phyloP scores from a whole-genome alignment of 2,113 vertebrate species.

The Halcyon senegalensis region DNA sequence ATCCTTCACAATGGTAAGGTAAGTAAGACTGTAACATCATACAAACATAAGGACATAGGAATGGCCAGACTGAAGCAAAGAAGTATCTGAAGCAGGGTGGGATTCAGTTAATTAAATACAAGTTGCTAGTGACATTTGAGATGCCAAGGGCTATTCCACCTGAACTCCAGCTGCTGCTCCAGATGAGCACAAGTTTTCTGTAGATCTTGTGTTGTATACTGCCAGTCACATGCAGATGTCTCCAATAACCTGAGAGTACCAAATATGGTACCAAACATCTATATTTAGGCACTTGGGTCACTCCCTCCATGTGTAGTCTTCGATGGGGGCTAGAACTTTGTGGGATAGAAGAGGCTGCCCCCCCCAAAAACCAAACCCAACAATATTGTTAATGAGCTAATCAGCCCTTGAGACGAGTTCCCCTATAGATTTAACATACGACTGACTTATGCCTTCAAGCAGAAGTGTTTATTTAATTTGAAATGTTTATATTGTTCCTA shows the following conservation, averaged over 20 bases:
- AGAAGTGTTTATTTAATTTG: conserved; percentile 9
- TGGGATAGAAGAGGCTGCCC: not conserved
- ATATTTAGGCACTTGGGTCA: not conserved
- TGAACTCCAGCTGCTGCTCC: not conserved
- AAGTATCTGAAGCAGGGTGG: not conserved
- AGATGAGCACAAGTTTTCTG: not conserved
- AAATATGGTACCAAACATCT: not conserved
- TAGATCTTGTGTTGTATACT: not conserved
- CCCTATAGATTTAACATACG: not conserved
- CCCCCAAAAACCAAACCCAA: not conserved
- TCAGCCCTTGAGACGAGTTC: not conserved
- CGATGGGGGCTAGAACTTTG: not conserved
- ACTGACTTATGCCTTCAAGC: not conserved
- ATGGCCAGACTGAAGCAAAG: not conserved
- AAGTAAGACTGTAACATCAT: not conserved
- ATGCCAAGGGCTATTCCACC: not conserved
- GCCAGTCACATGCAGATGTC: not conserved
- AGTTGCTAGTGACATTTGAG: not conserved
- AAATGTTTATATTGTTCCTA: not conserved
- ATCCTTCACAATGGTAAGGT: not conserved
- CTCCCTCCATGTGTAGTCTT: not conserved
- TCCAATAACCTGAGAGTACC: not conserved
- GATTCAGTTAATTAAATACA: not conserved
- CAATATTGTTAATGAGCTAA: not conserved
- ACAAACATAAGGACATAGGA: not conserved